Base-by-base conservation (phyloP, 2,113 vertebrate species). In the Pluvianellus socialis region DNA sequence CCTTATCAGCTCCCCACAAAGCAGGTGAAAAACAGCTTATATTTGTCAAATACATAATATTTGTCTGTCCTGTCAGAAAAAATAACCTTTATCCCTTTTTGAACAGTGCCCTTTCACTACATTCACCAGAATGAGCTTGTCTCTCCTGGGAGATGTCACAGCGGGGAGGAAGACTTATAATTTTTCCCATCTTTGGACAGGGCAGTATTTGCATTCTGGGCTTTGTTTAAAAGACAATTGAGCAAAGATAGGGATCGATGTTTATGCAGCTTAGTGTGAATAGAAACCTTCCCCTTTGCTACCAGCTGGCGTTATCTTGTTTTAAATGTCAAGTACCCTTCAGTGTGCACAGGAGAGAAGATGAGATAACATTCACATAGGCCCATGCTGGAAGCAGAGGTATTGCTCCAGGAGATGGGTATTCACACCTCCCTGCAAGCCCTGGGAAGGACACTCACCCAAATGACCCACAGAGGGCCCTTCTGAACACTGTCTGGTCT, bases 281-380 rank as follows among this genome's bases (percentile, higher is more conserved):
- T 88, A 92, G 84, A 89, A 96, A 75, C 81, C 56, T 86, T 96
- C 61, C 47, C 59, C 86, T 92, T 40, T 85, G 80, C 86, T 96
- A 86, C 88, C 79, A 92, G 58, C 20, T 49, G 62, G 40, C 44
- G 5, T 97, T 98, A 98, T 97, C 97, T 91, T 44, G 42, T 85
- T 97, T 98, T 88, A 96, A 97, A 98, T 98, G 96, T 97, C 97
- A 96, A 91, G 40, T 58, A 72, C 58, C 79, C 84, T 92, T 95
- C 81, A 88, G 75, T 61, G 82, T 61, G 88, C 17, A 40, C 55
- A 88, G 63, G 95, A 95, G 96, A 86, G 86, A 94, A 84, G 86
- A 81, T 53, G 67, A 96, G 98, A 98, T 98, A 97, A 85, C 82
- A 91, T 97, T 97, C 91, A 89, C 19, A 19, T 45, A 61, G 71